Evolutionary conservation across 1,140 invertebrate species (phyloP), one percentile per base, ranked within the genome.

Genomic region (Mactra quadrangularis): DNA sequence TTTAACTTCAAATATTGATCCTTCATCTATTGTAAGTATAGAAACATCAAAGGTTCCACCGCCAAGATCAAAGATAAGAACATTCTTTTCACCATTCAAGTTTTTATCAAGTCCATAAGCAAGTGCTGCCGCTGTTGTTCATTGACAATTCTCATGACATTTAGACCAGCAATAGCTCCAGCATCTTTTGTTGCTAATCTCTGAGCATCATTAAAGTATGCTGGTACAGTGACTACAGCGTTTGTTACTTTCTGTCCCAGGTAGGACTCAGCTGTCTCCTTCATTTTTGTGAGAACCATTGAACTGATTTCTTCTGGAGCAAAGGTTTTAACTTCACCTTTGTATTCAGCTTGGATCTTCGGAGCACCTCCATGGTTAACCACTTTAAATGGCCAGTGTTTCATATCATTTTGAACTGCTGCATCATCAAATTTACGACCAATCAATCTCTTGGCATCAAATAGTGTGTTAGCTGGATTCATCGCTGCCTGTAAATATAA

Each of bases 381-480:
- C 19, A 92, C 87, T 72, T 90, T 89, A 93, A 99, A 99, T 1
- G 98, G 92, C 93, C 97, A 99, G 92, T 98, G 97, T 79, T 94
- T 98, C 96, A 99, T 98, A 91, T 99, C 98, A 57, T 94, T 94
- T 94, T 99, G 97, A 45, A 99, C 96, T 31, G 96, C 95, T 0
- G 70, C 85, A 93, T 99, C 98, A 82, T 98, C 97, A 91, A 97
- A 99, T 85, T 97, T 96, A 90, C 98, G 96, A 70, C 98, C 97
- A 92, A 99, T 99, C 85, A 99, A 94, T 93, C 97, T 95, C 94
- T 94, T 95, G 19, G 94, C 94, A 83, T 95, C 94, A 93, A 99
- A 99, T 92, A 99, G 96, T 77, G 98, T 99, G 95, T 99, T 99
- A 90, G 96, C 96, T 75, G 97, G 97, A 92, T 99, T 99, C 96